Base-by-base conservation (phyloP, 2,113 vertebrate species). In the Hipposideros armiger region DNA sequence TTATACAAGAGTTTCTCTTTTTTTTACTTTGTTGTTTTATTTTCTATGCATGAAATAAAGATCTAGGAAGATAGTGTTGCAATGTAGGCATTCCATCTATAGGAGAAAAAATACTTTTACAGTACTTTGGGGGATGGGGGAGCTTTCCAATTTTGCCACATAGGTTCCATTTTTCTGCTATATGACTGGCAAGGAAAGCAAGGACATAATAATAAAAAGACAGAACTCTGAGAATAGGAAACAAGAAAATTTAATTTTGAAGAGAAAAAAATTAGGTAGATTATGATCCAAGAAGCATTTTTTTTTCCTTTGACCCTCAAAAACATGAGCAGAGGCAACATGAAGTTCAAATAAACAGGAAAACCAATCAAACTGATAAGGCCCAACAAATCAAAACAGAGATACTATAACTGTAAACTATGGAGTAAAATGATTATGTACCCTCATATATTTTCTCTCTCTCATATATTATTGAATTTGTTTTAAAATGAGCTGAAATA, bases 171-270 rank as follows among this genome's bases (percentile, higher is more conserved):
- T 28, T 87, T 92, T 92, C 45, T 73, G 73, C 88, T 91, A 66
- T 78, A 11, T 87, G 56, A 78, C 84, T 77, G 2, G 40, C 42
- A 82, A 95, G n/a, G 40, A 73, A 88, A 94, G 26, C 22, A 70
- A 70, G 47, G 73, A 17, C 15, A 93, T 52, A 64, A 60, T 56
- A 92, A 66, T 54, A 66, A 28, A 86, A 88, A 91, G 30, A 67
- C 40, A 47, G 42, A 94, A 84, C 13, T 91, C n/a, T 87, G 90
- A 54, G 62, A 76, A 72, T 3, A 83, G 28, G 94, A 92, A 96
- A 73, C 45, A 90, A 8, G 17, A n/a, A 64, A 89, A 81, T 82
- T 67, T 96, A 7, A 80, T 50, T 88, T 26, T 85, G 24, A 86
- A 85, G 36, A 94, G 52, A 70, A 86, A 94, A 82, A 90, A 40